A percentile compares a stretch with the other conserved stretches of the same genome.
phyloP scores from a whole-genome alignment of 2,113 vertebrate species.

The Amphiprion percula region DNA sequence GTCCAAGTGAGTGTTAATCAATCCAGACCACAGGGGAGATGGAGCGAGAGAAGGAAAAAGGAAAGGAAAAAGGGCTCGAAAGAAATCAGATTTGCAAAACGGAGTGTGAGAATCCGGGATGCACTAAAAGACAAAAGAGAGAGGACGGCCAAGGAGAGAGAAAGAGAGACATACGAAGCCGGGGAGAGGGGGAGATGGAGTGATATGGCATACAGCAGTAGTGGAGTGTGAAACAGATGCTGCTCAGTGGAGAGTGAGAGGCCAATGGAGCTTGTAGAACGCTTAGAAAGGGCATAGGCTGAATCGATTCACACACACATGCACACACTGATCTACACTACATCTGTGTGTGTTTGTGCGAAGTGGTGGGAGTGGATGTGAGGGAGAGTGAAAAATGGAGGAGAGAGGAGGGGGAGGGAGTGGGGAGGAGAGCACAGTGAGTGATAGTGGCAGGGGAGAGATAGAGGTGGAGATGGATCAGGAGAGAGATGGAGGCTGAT shows the following conservation, averaged over 20 bases:
- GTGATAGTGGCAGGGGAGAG: conserved; percentile 71
- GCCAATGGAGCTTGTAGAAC: conserved; percentile 79
- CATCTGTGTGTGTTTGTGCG: conserved; percentile 36
- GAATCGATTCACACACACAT: conserved; percentile 72
- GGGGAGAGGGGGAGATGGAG: conserved; percentile 60
- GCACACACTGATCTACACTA: conserved; percentile 41
- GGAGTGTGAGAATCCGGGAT: conserved; percentile 26
- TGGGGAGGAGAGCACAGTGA: conserved; percentile 52
- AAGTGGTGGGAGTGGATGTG: conserved; percentile 44
- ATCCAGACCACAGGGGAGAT: conserved; percentile 6
- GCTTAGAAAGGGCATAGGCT: conserved; percentile 78
- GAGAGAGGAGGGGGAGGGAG: conserved; percentile 56
- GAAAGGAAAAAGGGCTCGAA: background rate
- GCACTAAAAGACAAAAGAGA: conserved; percentile 36
- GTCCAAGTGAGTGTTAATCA: conserved; percentile 44
- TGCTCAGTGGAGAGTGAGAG: conserved; percentile 70
- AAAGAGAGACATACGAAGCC: conserved; percentile 30
- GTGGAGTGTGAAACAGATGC: conserved; percentile 81
- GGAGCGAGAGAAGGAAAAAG: background rate
- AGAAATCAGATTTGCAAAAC: conserved; percentile 34
- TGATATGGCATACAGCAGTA: conserved; percentile 64
- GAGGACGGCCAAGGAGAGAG: conserved; percentile 39
- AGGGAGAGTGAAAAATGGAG: conserved; percentile 68
- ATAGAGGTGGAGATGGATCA: conserved; percentile 74
- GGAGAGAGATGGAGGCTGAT: conserved; percentile 78